Base-by-base conservation (phyloP, 1,140 invertebrate species). In the Brachionus plicatilis region DNA sequence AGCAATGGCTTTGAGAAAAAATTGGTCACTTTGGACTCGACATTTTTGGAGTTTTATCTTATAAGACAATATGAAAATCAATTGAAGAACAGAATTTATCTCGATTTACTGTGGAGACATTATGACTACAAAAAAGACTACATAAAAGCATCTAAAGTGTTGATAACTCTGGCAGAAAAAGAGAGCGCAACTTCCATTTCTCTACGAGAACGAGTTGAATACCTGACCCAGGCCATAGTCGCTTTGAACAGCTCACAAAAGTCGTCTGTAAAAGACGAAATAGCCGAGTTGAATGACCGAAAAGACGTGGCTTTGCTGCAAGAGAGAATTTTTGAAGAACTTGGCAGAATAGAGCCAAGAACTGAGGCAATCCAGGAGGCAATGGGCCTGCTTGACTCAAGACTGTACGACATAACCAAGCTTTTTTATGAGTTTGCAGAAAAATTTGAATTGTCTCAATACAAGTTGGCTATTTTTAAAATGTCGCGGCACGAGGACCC, bases 61-160 rank as follows among this genome's bases (percentile, higher is more conserved):
- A 92, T 93, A 75, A 91, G 93, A 33, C 91, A 91, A 41, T 86
- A 88, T 66, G 87, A 87, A 37, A 86, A 86, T 60, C 88, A 89
- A 78, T 86, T 86, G 41, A 90, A 90, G 56, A 89, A 88, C 78
- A 85, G 89, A 14, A 91, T 92, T 75, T 91, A 94, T 5, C 92
- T 95, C 65, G 95, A 98, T 89, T 90, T 99, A 82, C 90, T 98
- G 14, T 98, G 96, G 96, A 96, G 96, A 88, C 96, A 94, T 88
- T 96, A 98, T 87, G 96, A 98, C 88, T 94, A 94, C 87, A 94
- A 93, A 87, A 93, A 93, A 41, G 95, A 98, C 88, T 96, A 96
- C 88, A 92, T 93, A 8, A 94, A 94, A 9, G 96, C 96, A n/a
- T 96, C 97, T 2, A 93, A 94, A 86, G 95, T 98, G 83, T 90